phyloP scores from a whole-genome alignment of 2,113 vertebrate species.

The Chlamydotis undulata region DNA sequence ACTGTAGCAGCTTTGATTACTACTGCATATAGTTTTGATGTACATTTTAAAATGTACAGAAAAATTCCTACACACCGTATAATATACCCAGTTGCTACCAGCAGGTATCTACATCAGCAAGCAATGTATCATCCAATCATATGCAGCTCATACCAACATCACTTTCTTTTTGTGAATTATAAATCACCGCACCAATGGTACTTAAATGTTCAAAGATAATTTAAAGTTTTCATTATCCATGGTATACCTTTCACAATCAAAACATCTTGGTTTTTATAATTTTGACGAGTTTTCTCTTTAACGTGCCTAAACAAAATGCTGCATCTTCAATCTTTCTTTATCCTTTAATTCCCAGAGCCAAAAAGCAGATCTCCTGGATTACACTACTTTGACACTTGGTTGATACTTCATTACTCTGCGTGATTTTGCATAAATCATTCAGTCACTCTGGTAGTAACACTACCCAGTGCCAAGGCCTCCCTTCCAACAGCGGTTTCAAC shows the following conservation, averaged over 20 bases:
- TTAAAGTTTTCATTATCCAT: background rate
- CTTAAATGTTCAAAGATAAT: background rate
- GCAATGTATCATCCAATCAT: fast-evolving
- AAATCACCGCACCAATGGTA: background rate
- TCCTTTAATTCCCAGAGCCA: background rate
- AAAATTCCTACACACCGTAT: background rate
- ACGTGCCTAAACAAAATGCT: background rate
- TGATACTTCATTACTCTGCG: background rate
- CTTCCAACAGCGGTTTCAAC: background rate
- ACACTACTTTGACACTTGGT: background rate
- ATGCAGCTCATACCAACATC: background rate
- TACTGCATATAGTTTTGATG: background rate
- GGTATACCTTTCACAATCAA: background rate
- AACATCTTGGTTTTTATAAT: background rate
- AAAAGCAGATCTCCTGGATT: background rate
- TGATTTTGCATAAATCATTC: background rate
- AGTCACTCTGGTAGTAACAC: background rate
- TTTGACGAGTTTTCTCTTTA: background rate
- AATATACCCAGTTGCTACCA: background rate
- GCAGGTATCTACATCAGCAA: background rate
- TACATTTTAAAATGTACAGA: background rate
- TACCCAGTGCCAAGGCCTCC: background rate
- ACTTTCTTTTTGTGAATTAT: background rate
- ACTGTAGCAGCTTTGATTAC: background rate
- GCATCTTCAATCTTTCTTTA: background rate